Percentiles rank a stretch among this genome's conserved stretches.
These are phyloP conservation scores for Saccostrea glomerata DNA, from an alignment of 1,140 invertebrate genomes.

Conservation along the genomic window DNA sequence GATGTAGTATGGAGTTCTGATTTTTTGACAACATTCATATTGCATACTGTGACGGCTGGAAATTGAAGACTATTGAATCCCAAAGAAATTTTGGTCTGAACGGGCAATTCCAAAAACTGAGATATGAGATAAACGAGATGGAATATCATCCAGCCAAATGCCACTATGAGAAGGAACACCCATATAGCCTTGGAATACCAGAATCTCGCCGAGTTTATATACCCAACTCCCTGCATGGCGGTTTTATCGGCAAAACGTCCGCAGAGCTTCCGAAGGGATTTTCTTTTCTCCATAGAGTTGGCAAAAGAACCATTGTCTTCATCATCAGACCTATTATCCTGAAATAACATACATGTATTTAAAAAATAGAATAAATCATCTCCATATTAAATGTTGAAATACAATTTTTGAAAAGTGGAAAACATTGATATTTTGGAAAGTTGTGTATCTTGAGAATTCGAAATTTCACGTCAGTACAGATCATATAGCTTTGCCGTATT, in stretches of 20 bases:
- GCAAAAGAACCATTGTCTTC: slow-evolving; percentile 13
- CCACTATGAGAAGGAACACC: slow-evolving; percentile 46
- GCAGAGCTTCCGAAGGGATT: slow-evolving; percentile 42
- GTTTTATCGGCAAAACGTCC: slow-evolving; percentile 56
- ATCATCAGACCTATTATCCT: neutral
- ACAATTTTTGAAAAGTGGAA: too few species aligned
- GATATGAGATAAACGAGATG: slow-evolving; percentile 54
- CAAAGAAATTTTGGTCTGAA: slow-evolving; percentile 52
- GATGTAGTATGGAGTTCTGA: slow-evolving; percentile 40
- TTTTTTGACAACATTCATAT: slow-evolving; percentile 58
- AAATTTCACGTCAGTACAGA: too few species aligned
- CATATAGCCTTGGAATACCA: slow-evolving; percentile 50
- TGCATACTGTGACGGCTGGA: slow-evolving; percentile 66
- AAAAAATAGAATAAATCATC: too few species aligned
- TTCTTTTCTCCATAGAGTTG: slow-evolving; percentile 41
- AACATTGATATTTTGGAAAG: too few species aligned
- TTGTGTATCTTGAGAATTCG: too few species aligned
- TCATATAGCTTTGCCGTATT: too few species aligned
- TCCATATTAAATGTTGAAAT: too few species aligned
- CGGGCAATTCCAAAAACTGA: slow-evolving; percentile 49
- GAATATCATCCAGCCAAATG: slow-evolving; percentile 50
- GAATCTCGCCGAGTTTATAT: slow-evolving; percentile 53
- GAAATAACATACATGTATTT: too few species aligned
- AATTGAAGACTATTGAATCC: slow-evolving; percentile 60
- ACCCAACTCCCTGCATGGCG: slow-evolving; percentile 55